Evolutionary conservation across 1,140 invertebrate species (phyloP), one percentile per base, ranked within the genome.

Genomic region (Ceratoteleas bidentatus): DNA sequence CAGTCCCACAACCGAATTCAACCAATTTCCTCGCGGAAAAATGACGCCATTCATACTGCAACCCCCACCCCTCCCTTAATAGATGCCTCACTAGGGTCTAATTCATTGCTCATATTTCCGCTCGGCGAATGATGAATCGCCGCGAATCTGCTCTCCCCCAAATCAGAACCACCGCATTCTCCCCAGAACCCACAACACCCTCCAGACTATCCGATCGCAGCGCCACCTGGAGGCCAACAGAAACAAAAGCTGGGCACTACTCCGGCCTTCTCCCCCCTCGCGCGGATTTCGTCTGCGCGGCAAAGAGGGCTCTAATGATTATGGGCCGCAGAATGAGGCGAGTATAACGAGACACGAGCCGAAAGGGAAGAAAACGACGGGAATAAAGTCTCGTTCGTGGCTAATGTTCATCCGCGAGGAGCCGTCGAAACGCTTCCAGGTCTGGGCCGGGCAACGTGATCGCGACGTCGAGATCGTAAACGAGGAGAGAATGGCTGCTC

Each of bases 401-500:
- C 66, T 83, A 72, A 78, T 84, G 77, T 78, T 81, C 56, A 75
- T 80, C 76, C 79, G 62, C 68, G 79, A 78, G 75, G 83, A 79
- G 57, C 60, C 72, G 80, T 82, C 76, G 76, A 74, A 85, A 80
- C 83, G 80, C 83, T 82, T 80, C 76, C 83, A 85, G 83, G 83
- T 85, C 80, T 81, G 83, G 80, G 73, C 79, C 65, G 74, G 76
- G 66, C 81, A 83, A 72, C 70, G 82, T 57, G 83, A 84, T 84
- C 80, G 79, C 66, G 70, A 81, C 75, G 80, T 85, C 69, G 76
- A 85, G 86, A 87, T 85, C 85, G 84, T 87, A 84, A 86, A 86
- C 85, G 86, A 85, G 81, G 73, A 77, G 81, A 83, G 82, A 80
- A 81, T 77, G 80, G 85, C 83, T 86, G 86, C 86, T 88, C 87